phyloP scores from a whole-genome alignment of 2,888 invertebrate species.

The Eupithecia centaureata region DNA sequence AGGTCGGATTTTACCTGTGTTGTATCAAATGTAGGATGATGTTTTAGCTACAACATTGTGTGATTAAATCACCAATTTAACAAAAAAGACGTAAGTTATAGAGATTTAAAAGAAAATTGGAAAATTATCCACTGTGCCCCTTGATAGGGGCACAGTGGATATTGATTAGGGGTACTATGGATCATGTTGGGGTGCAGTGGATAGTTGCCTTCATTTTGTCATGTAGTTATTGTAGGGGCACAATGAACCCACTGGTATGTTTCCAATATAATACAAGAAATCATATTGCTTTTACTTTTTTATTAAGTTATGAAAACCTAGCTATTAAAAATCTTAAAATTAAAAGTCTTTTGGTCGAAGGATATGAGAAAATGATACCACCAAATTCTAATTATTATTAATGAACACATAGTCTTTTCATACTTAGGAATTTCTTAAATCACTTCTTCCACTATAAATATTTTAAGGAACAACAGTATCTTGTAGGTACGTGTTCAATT shows the following conservation, averaged over 20 bases:
- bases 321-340: background rate
- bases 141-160: no score
- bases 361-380: background rate
- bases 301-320: background rate
- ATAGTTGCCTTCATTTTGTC: conserved; percentile 17
- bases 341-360: background rate
- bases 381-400: no score
- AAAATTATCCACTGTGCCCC: conserved; percentile 11
- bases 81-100: conserved; percentile 6
- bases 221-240: conserved; percentile 19
- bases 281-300: conserved; percentile 2
- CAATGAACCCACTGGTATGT: conserved; percentile 17
- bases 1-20: conserved; percentile 13
- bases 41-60: conserved; percentile 19
- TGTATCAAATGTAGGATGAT: conserved; percentile 10
- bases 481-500: background rate
- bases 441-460: conserved; percentile 8
- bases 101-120: conserved; percentile 7
- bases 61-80: conserved; percentile 14
- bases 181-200: conserved; percentile 13
- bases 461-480: background rate
- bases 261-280: conserved; percentile 16
- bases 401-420: conserved; percentile 9
- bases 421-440: conserved; percentile 13
- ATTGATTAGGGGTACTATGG: conserved; percentile 14